Conservation (phyloP, 2,797 vertebrate species). For the Pterois miles region DNA sequence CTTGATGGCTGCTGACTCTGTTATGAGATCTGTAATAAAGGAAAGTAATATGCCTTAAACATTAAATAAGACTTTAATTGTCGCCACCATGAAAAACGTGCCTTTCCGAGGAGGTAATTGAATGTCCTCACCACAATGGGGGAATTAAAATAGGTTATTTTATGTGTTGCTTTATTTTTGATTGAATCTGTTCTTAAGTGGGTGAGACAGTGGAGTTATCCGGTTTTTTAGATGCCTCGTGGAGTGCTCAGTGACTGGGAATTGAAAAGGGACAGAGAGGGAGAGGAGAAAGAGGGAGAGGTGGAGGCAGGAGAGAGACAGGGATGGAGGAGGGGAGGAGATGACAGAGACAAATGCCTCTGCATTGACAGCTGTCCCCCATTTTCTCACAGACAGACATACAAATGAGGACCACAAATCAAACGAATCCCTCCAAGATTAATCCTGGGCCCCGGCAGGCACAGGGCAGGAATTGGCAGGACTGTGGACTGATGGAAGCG, state of each 20-base stretch:
- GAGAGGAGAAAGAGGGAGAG: constrained; percentile 16
- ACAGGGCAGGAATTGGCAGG: constrained; percentile 64
- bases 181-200: constrained; percentile 85
- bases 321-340: constrained; percentile 66
- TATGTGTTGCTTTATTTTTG: constrained; percentile 86
- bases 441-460: constrained; percentile 66
- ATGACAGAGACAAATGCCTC: constrained; percentile 86
- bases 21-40: constrained; percentile 84
- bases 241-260: constrained; percentile 68
- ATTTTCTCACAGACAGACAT: constrained; percentile 83
- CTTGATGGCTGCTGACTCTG: constrained; percentile 79
- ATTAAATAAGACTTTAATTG: constrained; percentile 90
- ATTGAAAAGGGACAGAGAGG: constrained; percentile 45
- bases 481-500: constrained; percentile 66
- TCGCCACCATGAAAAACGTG: constrained; percentile 78
- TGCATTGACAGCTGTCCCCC: constrained; percentile 86
- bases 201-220: constrained; percentile 83
- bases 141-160: constrained; percentile 87
- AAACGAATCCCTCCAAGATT: constrained; percentile 75
- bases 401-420: constrained; percentile 82
- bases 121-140: constrained; percentile 79
- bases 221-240: constrained; percentile 70
- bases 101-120: constrained; percentile 81
- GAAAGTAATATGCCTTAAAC: constrained; percentile 87
- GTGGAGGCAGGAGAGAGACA: constrained; percentile 18